These are phyloP conservation scores for Cydia pomonella DNA, from an alignment of 1,140 invertebrate genomes.

Conservation along the genomic window DNA sequence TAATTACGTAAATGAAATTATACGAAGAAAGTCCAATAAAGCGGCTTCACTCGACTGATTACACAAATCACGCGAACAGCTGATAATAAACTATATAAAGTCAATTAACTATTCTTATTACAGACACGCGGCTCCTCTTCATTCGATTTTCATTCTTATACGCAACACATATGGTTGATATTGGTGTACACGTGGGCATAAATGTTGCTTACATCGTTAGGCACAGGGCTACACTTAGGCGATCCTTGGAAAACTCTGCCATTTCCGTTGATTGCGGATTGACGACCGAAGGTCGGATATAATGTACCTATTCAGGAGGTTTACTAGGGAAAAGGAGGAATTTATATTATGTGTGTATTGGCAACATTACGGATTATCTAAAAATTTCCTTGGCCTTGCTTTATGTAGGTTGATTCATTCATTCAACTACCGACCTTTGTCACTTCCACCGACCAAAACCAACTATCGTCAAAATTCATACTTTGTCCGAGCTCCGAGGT, in stretches of 20 bases:
- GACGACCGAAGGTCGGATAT: constrained; percentile 3
- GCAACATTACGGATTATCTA: no score
- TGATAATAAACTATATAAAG: constrained; percentile 2
- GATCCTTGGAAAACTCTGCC: neutral
- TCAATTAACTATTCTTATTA: neutral
- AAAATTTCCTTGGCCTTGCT: no score
- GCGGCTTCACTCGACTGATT: neutral
- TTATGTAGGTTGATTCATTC: no score
- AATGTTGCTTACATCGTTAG: constrained; percentile 2
- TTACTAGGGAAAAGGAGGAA: neutral
- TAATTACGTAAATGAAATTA: neutral
- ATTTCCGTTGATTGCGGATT: neutral
- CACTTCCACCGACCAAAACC: no score
- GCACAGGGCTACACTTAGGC: neutral
- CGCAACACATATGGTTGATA: neutral
- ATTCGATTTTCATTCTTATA: neutral
- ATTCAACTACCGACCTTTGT: no score
- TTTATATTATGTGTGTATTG: neutral
- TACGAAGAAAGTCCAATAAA: neutral
- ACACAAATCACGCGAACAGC: constrained; percentile 2
- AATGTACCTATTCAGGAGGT: neutral
- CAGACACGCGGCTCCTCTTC: neutral
- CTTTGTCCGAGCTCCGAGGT: no score
- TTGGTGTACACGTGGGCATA: neutral
- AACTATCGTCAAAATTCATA: no score